These are phyloP conservation scores for Scaptomyza flava DNA, from an alignment of 2,888 invertebrate species.

Conservation along the genomic window DNA sequence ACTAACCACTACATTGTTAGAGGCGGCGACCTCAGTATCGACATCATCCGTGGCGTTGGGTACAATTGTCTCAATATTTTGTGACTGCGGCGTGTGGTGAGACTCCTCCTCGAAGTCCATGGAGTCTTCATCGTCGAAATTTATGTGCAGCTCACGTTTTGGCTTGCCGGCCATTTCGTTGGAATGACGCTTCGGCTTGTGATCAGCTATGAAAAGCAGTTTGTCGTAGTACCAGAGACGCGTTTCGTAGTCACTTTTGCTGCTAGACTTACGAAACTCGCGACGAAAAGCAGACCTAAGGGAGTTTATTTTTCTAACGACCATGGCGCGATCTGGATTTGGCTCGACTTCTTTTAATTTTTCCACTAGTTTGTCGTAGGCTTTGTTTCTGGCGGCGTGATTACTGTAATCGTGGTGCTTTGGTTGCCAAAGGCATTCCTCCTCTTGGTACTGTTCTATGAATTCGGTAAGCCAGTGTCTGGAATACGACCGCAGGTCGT, in stretches of 20 bases:
- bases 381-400: constrained; percentile 81
- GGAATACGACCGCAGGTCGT: constrained; percentile 82
- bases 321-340: constrained; percentile 83
- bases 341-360: constrained; percentile 84
- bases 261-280: constrained; percentile 80
- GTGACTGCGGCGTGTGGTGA: constrained; percentile 64
- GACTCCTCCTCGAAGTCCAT: constrained; percentile 82
- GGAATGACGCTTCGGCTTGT: constrained; percentile 78
- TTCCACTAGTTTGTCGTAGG: constrained; percentile 83
- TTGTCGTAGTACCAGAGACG: constrained; percentile 83
- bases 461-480: constrained; percentile 84
- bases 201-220: constrained; percentile 82
- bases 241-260: constrained; percentile 81
- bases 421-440: constrained; percentile 83
- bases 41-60: constrained; percentile 61
- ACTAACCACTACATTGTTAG: constrained; percentile 64
- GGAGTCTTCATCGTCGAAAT: constrained; percentile 82
- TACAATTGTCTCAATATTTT: constrained; percentile 65
- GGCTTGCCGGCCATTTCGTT: constrained; percentile 66
- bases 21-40: constrained; percentile 39
- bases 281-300: constrained; percentile 83
- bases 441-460: constrained; percentile 82
- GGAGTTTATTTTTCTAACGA: constrained; percentile 84
- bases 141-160: constrained; percentile 76
- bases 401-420: constrained; percentile 84